These are phyloP conservation scores for Chymomyza amoena DNA, from an alignment of 2,888 invertebrate genomes.

Conservation along the genomic window DNA sequence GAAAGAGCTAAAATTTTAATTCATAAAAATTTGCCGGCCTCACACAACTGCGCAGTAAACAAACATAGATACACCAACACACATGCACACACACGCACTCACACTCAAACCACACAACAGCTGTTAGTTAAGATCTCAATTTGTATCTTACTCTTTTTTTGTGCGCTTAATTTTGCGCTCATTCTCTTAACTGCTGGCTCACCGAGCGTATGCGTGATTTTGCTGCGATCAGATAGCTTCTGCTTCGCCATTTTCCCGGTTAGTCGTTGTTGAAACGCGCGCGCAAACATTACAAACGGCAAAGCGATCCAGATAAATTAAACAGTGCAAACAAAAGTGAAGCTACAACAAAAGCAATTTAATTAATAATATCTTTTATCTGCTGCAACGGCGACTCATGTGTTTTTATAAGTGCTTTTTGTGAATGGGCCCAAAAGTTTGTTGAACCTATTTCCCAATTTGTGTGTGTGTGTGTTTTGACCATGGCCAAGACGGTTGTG, in stretches of 20 bases:
- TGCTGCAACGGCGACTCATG: background rate
- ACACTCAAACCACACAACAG: background rate
- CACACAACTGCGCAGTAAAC: background rate
- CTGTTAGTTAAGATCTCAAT: background rate
- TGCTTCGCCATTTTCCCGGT: background rate
- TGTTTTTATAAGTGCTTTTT: background rate
- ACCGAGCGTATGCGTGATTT: background rate
- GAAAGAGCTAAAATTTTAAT: background rate
- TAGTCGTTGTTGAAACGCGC: background rate
- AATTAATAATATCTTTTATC: slow-evolving; percentile 9
- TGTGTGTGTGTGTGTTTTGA: background rate
- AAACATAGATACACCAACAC: background rate
- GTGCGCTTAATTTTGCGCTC: background rate
- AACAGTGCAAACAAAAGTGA: background rate
- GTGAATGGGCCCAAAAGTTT: background rate
- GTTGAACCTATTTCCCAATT: background rate
- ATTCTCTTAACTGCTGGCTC: background rate
- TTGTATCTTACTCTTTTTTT: background rate
- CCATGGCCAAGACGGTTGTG: slow-evolving; percentile 37
- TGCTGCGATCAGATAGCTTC: background rate
- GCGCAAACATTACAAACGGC: background rate
- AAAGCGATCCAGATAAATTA: background rate
- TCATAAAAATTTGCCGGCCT: background rate
- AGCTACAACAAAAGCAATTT: background rate
- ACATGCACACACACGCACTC: too few species aligned